Percentiles rank a stretch among this genome's conserved stretches.
Conservation (phyloP, 2,113 vertebrate genomes). For the Leptosomus discolor region DNA sequence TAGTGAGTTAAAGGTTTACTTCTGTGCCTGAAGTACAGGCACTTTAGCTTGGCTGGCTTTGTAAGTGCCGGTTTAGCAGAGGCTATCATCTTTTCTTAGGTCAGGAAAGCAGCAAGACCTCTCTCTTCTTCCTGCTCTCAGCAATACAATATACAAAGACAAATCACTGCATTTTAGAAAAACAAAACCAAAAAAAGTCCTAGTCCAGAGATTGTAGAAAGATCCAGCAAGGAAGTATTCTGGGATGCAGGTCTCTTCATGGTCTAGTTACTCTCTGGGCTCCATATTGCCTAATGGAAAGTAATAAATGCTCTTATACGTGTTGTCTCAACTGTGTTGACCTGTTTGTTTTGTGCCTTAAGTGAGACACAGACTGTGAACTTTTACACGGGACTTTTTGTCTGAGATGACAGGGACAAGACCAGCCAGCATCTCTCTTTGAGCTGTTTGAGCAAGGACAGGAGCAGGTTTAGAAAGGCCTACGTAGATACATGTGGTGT, state of each 20-base stretch:
- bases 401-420: background rate
- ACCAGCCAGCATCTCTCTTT: background rate
- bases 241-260: background rate
- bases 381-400: background rate
- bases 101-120: background rate
- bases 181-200: background rate
- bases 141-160: background rate
- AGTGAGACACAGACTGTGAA: background rate
- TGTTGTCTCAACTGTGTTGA: background rate
- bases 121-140: background rate
- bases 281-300: background rate
- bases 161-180: background rate
- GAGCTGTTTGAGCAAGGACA: background rate
- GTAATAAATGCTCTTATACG: slow-evolving; percentile 1
- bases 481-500: background rate
- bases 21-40: background rate
- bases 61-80: background rate
- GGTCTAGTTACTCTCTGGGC: background rate
- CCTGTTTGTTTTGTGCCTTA: background rate
- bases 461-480: background rate
- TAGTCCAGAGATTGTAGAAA: background rate
- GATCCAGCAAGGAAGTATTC: background rate
- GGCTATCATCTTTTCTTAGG: background rate
- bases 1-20: background rate
- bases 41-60: background rate